A percentile compares a stretch with the other conserved stretches of the same genome.
Conservation (phyloP, 1,140 invertebrate genomes). For the Drosophila watanabei region DNA sequence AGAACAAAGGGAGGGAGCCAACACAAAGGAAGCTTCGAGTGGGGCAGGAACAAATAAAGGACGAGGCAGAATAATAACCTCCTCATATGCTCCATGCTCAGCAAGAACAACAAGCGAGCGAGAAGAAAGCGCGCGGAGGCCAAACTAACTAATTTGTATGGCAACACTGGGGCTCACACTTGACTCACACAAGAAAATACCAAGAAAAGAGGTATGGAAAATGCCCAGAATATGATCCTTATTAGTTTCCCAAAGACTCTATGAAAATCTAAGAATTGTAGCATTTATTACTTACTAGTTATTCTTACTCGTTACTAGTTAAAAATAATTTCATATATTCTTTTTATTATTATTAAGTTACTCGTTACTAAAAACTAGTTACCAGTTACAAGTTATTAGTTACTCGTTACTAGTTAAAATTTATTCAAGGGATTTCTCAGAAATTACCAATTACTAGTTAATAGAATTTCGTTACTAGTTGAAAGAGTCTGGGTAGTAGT, state of each 20-base stretch:
- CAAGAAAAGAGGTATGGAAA: not conserved
- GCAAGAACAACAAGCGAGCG: not conserved
- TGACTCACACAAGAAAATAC: not conserved
- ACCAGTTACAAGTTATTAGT: too few relatives aligned
- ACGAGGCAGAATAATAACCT: conserved; percentile 20
- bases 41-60: conserved; percentile 15
- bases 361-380: too few relatives aligned
- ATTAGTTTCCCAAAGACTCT: not conserved
- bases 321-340: too few relatives aligned
- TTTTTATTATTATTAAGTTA: too few relatives aligned
- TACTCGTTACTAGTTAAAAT: not conserved
- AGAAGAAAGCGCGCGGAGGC: conserved; percentile 8
- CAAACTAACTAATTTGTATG: conserved; percentile 5
- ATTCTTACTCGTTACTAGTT: not conserved
- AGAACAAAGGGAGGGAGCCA: conserved; percentile 12
- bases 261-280: not conserved
- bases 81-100: conserved; percentile 14
- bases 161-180: conserved; percentile 1
- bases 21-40: conserved; percentile 24
- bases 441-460: too few relatives aligned
- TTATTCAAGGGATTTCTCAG: not conserved
- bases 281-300: not conserved
- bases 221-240: not conserved
- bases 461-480: too few relatives aligned
- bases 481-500: too few relatives aligned